Conservation (phyloP, 1,140 invertebrate species). For the Calliphora vicina region DNA sequence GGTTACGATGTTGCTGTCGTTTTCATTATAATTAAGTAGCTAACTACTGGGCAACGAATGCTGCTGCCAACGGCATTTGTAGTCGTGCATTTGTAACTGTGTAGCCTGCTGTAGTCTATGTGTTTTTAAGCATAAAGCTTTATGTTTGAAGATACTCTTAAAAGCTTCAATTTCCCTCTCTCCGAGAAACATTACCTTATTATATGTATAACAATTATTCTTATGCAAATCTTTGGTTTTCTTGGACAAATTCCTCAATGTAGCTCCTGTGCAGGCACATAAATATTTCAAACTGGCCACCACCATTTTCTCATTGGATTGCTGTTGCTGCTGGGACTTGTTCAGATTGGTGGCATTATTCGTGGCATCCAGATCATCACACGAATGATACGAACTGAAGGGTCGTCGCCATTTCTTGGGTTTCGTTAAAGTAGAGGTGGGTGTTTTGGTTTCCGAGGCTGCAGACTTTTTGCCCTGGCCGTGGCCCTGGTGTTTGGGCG, state of each 20-base stretch:
- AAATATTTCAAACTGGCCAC: constrained; percentile 58
- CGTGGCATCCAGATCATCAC: constrained; percentile 53
- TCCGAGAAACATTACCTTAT: constrained; percentile 49
- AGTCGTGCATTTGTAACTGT: no score
- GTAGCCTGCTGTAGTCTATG: no score
- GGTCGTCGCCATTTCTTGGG: constrained; percentile 20
- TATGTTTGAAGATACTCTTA: no score
- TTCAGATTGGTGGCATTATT: constrained; percentile 19
- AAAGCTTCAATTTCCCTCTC: no score
- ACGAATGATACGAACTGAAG: constrained; percentile 54
- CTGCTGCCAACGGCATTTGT: no score
- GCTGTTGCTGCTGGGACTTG: not conserved
- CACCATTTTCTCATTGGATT: constrained; percentile 53
- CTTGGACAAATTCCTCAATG: constrained; percentile 57
- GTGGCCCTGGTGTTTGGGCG: not conserved
- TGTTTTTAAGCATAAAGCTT: no score
- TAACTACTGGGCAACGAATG: no score
- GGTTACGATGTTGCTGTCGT: no score
- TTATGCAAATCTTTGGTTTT: constrained; percentile 60
- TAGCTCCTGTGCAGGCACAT: constrained; percentile 58
- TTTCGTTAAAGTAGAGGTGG: constrained; percentile 23
- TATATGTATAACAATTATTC: constrained; percentile 57
- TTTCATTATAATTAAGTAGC: no score
- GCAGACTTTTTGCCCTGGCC: not conserved
- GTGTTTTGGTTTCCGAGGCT: constrained; percentile 12